Base-by-base conservation (phyloP, 1,140 invertebrate genomes). In the Drosophila santomea region DNA sequence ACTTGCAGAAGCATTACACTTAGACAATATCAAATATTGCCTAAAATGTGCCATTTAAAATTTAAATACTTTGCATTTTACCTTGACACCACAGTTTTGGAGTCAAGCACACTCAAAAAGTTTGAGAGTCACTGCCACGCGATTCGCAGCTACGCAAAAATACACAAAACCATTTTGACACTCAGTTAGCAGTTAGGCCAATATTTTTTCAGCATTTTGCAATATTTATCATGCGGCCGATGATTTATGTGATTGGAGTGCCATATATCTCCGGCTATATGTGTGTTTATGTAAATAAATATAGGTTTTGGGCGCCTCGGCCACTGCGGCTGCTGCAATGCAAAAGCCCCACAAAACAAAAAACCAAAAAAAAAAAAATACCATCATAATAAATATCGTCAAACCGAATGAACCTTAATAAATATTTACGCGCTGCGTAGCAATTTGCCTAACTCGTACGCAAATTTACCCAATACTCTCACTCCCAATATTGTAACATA, bases 191-290 rank as follows among this genome's bases (percentile, higher is more conserved):
- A 60, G 61, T 68, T 64, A 64, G 51, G 67, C 64, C 80, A 80
- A 73, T 83, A 69, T 68, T 72, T 66, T 54, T 45, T 36, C 38
- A 63, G 36, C 58, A 78, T 78, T 82, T 83, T 83, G 48, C 66
- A 74, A 83, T 81, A 83, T 81, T 83, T 83, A 83, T 83, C 66
- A 64, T 74, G 61, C 43, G 64, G 52, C 64, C 58, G 71, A 82
- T 83, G 79, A 83, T 83, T 83, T 78, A 83, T 83, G 66, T 45
- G 74, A 63, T 55, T 66, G 66, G 55, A 43, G 52, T 12, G 56
- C 36, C 60, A 61, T 56, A 50, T 57, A 50, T 67, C 20, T 54
- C 25, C 8, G 28, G 28, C 35, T 51, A 51, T 51, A 35, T 51
- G 39, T 45, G 43, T 74, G 38, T 56, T 38, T 62, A 47, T 78